Evolutionary conservation across 2,888 invertebrate genomes (phyloP).

Genomic region (Mythimna albipuncta): DNA sequence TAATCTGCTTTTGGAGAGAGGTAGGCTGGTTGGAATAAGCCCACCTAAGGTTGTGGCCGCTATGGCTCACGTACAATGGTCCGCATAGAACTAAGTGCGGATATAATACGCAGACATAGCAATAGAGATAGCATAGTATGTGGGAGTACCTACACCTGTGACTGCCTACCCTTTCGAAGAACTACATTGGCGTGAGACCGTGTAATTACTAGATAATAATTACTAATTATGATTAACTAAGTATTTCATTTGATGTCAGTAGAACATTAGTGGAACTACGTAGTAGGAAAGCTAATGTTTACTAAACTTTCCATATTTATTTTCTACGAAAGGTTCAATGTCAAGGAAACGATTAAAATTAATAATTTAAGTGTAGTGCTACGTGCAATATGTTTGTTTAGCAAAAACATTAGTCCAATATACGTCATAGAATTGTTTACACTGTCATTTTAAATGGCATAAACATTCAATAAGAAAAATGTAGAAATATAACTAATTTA

Average conservation of each 20-base stretch:
- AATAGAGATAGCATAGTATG: too few species aligned
- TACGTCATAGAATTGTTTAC: conserved; percentile 1
- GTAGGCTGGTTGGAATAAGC: too few species aligned
- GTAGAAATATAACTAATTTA: neutral
- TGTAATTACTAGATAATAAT: neutral
- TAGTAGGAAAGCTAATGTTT: neutral
- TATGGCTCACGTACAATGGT: too few species aligned
- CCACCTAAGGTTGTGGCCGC: too few species aligned
- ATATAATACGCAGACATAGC: too few species aligned
- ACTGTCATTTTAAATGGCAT: neutral
- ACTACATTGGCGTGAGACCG: neutral
- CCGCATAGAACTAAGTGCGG: too few species aligned
- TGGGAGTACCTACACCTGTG: neutral
- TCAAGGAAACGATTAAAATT: conserved; percentile 9
- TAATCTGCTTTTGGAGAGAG: too few species aligned
- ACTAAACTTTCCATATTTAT: neutral
- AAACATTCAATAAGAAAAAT: neutral
- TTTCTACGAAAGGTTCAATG: neutral
- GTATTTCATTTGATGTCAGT: neutral
- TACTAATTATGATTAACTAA: neutral
- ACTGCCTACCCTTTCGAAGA: neutral
- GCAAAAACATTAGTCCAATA: neutral
- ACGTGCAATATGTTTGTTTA: conserved; percentile 2
- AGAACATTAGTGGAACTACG: neutral
- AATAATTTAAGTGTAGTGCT: conserved; percentile 6